Conservation (phyloP, 2,888 invertebrate species). For the Zhuqinia jingwanae region DNA sequence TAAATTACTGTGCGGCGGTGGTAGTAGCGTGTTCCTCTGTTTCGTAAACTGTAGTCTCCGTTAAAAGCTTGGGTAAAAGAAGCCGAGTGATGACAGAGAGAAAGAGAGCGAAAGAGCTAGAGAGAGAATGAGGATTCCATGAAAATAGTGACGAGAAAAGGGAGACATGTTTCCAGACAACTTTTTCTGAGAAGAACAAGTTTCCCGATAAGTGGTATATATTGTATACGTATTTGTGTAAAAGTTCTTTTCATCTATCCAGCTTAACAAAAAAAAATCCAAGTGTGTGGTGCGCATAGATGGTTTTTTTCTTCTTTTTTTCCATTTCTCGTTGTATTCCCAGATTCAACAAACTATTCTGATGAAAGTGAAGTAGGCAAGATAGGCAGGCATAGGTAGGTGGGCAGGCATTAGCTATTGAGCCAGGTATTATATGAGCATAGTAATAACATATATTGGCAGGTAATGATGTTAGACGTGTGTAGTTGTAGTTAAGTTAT, state of each 20-base stretch:
- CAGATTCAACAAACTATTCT: conserved; percentile 10
- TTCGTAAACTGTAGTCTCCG: background rate
- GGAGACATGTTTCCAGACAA: conserved; percentile 19
- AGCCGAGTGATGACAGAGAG: conserved; percentile 21
- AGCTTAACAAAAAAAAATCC: background rate
- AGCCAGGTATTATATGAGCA: background rate
- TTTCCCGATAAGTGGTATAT: conserved; percentile 16
- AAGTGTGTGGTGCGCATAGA: background rate
- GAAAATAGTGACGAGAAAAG: background rate
- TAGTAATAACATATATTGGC: background rate
- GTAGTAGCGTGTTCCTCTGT: too few species aligned
- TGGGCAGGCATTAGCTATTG: background rate
- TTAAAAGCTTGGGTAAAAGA: too few species aligned
- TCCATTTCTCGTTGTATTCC: background rate
- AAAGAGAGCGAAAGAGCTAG: background rate
- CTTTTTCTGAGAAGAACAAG: conserved; percentile 20
- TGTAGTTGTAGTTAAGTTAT: too few species aligned
- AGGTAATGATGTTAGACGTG: too few species aligned
- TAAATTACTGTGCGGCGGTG: too few species aligned
- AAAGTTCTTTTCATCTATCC: background rate
- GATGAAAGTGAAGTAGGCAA: conserved; percentile 37
- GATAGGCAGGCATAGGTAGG: conserved; percentile 7
- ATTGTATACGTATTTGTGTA: too few species aligned
- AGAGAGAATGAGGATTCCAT: background rate
- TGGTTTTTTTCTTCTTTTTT: background rate